phyloP scores from a whole-genome alignment of 2,797 vertebrate genomes.

The Taeniopygia guttata region DNA sequence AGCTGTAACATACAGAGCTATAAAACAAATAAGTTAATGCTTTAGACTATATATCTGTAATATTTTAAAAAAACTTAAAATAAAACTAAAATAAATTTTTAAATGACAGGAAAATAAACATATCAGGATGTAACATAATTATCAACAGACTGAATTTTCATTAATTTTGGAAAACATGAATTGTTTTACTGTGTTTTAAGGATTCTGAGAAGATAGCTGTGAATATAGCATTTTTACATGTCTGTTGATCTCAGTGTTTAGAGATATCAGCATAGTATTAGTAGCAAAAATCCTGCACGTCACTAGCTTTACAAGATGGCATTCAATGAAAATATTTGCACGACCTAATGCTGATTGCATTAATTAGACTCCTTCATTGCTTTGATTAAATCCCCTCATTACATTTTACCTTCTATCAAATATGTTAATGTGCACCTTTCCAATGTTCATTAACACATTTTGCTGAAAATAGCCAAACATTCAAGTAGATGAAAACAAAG shows the following conservation, averaged over 20 bases:
- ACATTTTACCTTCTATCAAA: slow-evolving; percentile 75
- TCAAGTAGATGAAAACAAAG: slow-evolving; percentile 60
- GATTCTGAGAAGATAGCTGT: background rate
- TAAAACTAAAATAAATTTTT: background rate
- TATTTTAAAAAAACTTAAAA: background rate
- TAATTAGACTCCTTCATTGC: slow-evolving; percentile 77
- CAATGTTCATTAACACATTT: slow-evolving; percentile 71
- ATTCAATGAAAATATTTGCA: slow-evolving; percentile 83
- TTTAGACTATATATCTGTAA: background rate
- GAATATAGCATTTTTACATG: background rate
- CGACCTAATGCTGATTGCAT: slow-evolving; percentile 81
- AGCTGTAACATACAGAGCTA: background rate
- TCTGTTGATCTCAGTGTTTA: slow-evolving; percentile 29
- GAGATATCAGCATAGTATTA: slow-evolving; percentile 2
- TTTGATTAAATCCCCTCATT: slow-evolving; percentile 79
- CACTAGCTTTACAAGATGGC: slow-evolving; percentile 83
- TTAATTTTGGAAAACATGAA: background rate
- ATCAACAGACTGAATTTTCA: background rate
- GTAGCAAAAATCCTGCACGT: slow-evolving; percentile 51
- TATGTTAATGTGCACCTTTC: slow-evolving; percentile 74
- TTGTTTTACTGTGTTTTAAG: background rate
- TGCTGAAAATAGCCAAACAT: slow-evolving; percentile 63
- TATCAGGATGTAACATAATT: background rate
- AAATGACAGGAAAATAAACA: background rate
- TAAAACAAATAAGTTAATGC: background rate